Evolutionary conservation across 2,888 invertebrate species (phyloP).

Genomic region (Brachylomia viminalis): DNA sequence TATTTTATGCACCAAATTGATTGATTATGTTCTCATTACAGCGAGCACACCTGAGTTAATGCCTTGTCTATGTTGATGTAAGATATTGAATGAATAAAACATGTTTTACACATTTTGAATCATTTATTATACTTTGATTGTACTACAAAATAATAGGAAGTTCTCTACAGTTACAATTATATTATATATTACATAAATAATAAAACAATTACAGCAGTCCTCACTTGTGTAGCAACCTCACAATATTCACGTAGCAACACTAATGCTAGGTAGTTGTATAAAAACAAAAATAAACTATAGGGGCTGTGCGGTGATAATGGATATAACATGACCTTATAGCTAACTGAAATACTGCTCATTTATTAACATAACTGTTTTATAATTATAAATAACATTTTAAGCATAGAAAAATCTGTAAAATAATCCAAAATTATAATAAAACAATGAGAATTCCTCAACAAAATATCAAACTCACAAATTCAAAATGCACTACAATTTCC

Average conservation of each 20-base stretch:
- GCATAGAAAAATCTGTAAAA: constrained; percentile 73
- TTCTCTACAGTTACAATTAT: constrained; percentile 87
- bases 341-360: constrained; percentile 89
- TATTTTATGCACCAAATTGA: not conserved
- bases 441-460: constrained; percentile 75
- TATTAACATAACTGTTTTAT: constrained; percentile 78
- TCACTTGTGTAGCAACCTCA: constrained; percentile 79
- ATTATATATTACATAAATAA: constrained; percentile 89
- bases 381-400: constrained; percentile 80
- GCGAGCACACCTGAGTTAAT: not conserved
- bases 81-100: constrained; percentile 59
- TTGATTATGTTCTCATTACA: not conserved
- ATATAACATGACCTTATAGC: constrained; percentile 74
- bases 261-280: constrained; percentile 73
- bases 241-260: constrained; percentile 74
- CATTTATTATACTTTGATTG: constrained; percentile 90
- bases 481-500: constrained; percentile 77
- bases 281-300: constrained; percentile 69
- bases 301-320: constrained; percentile 65
- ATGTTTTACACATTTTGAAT: constrained; percentile 82
- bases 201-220: constrained; percentile 86
- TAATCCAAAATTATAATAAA: constrained; percentile 71
- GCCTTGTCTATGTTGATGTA: not conserved
- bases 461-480: constrained; percentile 59
- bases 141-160: constrained; percentile 91